Conservation (phyloP, 2,113 vertebrate genomes). For the Galbula dea region DNA sequence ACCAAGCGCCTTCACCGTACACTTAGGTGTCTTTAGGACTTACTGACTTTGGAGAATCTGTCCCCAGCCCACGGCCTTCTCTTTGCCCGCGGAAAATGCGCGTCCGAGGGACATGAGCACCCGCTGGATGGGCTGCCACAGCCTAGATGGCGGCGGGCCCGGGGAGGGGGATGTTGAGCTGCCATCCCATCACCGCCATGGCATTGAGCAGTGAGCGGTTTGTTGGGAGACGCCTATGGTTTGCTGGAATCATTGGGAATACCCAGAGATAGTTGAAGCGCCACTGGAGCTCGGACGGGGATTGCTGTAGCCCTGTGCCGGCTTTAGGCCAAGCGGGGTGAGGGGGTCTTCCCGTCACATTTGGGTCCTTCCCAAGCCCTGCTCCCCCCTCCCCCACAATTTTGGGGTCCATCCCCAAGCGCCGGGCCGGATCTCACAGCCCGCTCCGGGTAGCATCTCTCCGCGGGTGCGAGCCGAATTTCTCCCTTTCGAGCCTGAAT, state of each 20-base stretch:
- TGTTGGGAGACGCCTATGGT: fast-evolving
- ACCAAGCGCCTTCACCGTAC: background rate
- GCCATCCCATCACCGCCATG: fast-evolving
- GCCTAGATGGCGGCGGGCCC: too few species aligned
- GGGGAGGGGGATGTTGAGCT: too few species aligned
- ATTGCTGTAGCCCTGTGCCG: background rate
- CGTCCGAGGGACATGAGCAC: background rate
- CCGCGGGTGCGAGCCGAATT: background rate
- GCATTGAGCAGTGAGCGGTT: background rate
- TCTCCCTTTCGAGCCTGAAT: background rate
- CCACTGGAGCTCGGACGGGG: background rate
- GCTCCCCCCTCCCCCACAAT: background rate
- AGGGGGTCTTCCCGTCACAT: background rate
- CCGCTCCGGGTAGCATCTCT: background rate
- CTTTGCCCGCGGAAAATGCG: background rate
- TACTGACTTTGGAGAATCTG: background rate
- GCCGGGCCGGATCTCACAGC: background rate
- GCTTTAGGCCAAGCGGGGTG: background rate
- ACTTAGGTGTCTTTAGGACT: background rate
- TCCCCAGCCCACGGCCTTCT: background rate
- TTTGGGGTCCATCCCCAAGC: background rate
- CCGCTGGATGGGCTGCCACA: background rate
- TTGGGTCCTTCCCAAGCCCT: background rate
- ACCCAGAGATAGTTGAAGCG: background rate
- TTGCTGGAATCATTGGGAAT: background rate